Conservation (phyloP, 2,113 vertebrate species). For the Bombycilla garrulus region DNA sequence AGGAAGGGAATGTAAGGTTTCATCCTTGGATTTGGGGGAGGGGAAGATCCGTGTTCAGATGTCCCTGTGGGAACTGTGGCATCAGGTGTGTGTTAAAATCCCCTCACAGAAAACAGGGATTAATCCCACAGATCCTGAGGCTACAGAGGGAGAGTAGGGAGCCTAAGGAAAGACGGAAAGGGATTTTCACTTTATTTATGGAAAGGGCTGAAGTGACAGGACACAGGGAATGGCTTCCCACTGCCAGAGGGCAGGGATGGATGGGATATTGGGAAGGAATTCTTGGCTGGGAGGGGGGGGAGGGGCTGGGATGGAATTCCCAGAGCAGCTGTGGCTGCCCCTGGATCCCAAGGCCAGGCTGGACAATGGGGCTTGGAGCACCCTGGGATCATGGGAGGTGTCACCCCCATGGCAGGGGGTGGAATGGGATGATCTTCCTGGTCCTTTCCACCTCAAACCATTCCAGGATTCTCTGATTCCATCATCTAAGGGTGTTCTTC, state of each 20-base stretch:
- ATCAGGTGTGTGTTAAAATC: not conserved
- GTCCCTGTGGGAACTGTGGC: not conserved
- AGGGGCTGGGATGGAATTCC: not conserved
- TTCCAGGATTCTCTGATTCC: not conserved
- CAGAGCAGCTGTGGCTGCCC: not conserved
- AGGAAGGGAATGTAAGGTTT: not conserved
- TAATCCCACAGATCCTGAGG: not conserved
- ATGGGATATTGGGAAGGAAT: not conserved
- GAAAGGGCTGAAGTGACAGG: not conserved
- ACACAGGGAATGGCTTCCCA: not conserved
- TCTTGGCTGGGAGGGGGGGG: not conserved
- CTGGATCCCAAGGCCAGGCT: not conserved
- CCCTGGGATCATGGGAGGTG: accelerated
- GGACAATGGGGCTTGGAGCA: not conserved
- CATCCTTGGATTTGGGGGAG: not conserved
- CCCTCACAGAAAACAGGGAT: not conserved
- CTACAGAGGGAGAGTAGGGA: not conserved
- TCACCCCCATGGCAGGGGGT: not conserved
- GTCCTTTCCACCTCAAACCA: not conserved
- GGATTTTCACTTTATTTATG: not conserved
- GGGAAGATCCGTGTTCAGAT: not conserved
- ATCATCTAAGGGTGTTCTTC: not conserved
- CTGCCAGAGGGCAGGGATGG: not conserved
- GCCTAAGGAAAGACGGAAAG: too few relatives aligned
- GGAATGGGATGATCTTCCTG: not conserved